A percentile compares a stretch with the other conserved stretches of the same genome.
Evolutionary conservation across 2,888 invertebrate species (phyloP).

Genomic region (Sisyra nigra): DNA sequence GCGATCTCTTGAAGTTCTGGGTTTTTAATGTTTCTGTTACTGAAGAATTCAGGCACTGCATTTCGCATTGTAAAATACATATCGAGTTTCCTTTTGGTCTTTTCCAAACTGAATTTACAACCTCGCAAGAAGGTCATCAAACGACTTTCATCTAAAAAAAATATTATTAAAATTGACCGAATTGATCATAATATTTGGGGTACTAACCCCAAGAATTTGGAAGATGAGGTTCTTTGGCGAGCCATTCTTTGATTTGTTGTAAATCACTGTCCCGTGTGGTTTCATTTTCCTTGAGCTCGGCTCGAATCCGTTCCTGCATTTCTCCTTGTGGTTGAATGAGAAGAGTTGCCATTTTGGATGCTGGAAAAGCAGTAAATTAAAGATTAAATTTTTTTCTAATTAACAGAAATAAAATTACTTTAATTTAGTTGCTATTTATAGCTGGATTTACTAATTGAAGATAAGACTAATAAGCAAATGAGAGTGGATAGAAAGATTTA

Average conservation of each 20-base stretch:
- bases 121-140: conserved; percentile 70
- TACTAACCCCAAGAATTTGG: conserved; percentile 45
- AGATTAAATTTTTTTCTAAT: too few relatives aligned
- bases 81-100: conserved; percentile 69
- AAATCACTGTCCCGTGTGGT: conserved; percentile 38
- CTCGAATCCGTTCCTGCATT: conserved; percentile 28
- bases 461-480: too few relatives aligned
- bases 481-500: too few relatives aligned
- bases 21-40: conserved; percentile 53
- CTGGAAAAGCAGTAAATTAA: background rate
- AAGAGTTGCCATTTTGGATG: conserved; percentile 28
- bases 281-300: conserved; percentile 36
- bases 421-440: too few relatives aligned
- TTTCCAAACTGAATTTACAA: conserved; percentile 74
- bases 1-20: conserved; percentile 56
- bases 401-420: too few relatives aligned
- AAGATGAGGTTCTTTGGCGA: conserved; percentile 46
- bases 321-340: conserved; percentile 28
- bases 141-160: conserved; percentile 50
- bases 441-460: too few relatives aligned
- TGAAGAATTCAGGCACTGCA: conserved; percentile 69
- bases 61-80: conserved; percentile 79
- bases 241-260: conserved; percentile 47
- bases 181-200: conserved; percentile 6
- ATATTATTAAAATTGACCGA: conserved; percentile 8